A percentile compares a stretch with the other conserved stretches of the same genome.
phyloP scores from a whole-genome alignment of 1,140 invertebrate species.

The Aphidius gifuensis region DNA sequence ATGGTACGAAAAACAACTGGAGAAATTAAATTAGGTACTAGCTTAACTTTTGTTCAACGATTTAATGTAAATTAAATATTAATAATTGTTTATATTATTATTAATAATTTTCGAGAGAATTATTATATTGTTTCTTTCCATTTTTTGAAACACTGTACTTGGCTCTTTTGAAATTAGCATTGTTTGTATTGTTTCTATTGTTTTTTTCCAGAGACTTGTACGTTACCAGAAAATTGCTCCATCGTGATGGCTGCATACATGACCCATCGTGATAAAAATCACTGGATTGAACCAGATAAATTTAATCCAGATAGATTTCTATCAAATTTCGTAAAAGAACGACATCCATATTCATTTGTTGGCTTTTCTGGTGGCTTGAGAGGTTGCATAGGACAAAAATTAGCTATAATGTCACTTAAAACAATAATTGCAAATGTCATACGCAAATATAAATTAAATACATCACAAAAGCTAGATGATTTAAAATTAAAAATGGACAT shows the following conservation, averaged over 20 bases:
- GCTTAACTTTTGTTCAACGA: not conserved
- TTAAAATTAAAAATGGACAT: slow-evolving; percentile 30
- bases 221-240: slow-evolving; percentile 27
- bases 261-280: slow-evolving; percentile 58
- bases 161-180: too few species aligned
- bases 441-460: slow-evolving; percentile 27
- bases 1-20: slow-evolving; percentile 54
- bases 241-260: slow-evolving; percentile 25
- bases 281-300: slow-evolving; percentile 64
- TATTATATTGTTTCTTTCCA: too few species aligned
- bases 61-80: slow-evolving; percentile 1
- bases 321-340: slow-evolving; percentile 41
- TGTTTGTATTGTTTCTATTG: too few species aligned
- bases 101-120: too few species aligned
- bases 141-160: too few species aligned
- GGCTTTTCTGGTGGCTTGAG: slow-evolving; percentile 60
- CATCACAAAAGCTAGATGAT: slow-evolving; percentile 12
- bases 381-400: slow-evolving; percentile 60
- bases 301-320: slow-evolving; percentile 71
- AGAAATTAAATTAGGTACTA: slow-evolving; percentile 41
- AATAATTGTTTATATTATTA: not conserved
- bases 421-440: slow-evolving; percentile 44
- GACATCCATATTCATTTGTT: slow-evolving; percentile 53
- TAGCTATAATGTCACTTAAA: slow-evolving; percentile 54
- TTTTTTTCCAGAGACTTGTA: slow-evolving; percentile 18